Conservation (phyloP, 2,888 invertebrate genomes). For the Hemithea aestivaria region DNA sequence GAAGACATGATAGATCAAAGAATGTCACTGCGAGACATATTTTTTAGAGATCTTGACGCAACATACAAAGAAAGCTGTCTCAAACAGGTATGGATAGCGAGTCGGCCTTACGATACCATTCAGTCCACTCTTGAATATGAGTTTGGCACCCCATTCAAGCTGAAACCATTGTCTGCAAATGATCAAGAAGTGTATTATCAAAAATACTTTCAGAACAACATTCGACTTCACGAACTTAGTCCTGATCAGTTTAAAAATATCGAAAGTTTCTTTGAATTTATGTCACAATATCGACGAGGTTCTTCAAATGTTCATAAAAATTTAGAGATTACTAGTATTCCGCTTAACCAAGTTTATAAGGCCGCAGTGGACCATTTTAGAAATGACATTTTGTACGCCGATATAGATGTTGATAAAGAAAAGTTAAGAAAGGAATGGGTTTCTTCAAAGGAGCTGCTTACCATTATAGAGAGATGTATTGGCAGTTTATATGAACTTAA, state of each 20-base stretch:
- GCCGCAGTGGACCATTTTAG: constrained; percentile 5
- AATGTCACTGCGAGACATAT: too few relatives aligned
- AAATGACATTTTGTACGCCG: neutral
- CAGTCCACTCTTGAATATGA: neutral
- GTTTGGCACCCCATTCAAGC: neutral
- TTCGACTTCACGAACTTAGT: constrained; percentile 1
- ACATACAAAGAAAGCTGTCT: too few relatives aligned
- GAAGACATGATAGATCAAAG: too few relatives aligned
- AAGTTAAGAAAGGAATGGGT: constrained; percentile 4
- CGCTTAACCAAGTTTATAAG: neutral
- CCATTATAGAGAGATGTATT: neutral
- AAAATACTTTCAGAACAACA: constrained; percentile 1
- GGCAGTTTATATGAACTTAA: neutral
- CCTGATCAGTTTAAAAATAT: constrained; percentile 3
- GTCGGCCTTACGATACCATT: constrained; percentile 2
- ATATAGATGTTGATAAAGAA: constrained; percentile 2
- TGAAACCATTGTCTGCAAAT: neutral
- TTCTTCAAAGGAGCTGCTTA: neutral
- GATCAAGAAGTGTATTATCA: constrained; percentile 2
- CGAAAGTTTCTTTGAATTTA: constrained; percentile 2
- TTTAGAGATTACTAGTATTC: neutral
- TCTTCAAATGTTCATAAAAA: neutral
- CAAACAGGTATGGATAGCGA: constrained; percentile 5
- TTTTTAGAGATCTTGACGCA: too few relatives aligned
- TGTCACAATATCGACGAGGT: constrained; percentile 3